These are phyloP conservation scores for Grammomys dolichurus DNA, from an alignment of 2,113 vertebrate genomes.

Conservation along the genomic window DNA sequence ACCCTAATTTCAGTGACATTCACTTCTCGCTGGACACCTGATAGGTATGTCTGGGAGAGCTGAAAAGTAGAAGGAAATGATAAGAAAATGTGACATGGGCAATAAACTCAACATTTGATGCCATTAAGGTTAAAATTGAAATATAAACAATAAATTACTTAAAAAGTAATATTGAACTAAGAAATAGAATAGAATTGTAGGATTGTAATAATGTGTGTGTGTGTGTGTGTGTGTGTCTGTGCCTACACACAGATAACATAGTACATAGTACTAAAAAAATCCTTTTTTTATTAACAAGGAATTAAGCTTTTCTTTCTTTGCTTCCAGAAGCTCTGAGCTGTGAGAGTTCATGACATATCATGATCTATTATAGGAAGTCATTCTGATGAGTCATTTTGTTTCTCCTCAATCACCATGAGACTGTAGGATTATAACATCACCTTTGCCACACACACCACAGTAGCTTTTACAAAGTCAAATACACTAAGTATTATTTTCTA, in stretches of 20 bases:
- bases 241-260: background rate
- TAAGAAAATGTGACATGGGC: background rate
- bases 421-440: background rate
- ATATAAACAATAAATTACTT: background rate
- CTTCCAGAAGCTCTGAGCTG: background rate
- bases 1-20: background rate
- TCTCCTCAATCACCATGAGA: background rate
- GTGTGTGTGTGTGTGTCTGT: no score
- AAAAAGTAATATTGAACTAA: background rate
- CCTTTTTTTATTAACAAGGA: background rate
- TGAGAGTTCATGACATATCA: background rate
- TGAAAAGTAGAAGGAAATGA: background rate
- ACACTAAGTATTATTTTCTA: background rate
- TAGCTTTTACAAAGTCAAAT: background rate
- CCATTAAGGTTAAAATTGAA: background rate
- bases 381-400: slow-evolving; percentile 7
- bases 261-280: background rate
- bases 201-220: background rate
- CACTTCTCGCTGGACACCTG: background rate
- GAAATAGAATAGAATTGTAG: background rate
- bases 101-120: background rate
- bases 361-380: background rate
- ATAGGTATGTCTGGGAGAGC: background rate
- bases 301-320: slow-evolving; percentile 18
- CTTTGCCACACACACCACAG: background rate